Base-by-base conservation (phyloP, 1,140 invertebrate genomes). In the Lysiphlebus fabarum region DNA sequence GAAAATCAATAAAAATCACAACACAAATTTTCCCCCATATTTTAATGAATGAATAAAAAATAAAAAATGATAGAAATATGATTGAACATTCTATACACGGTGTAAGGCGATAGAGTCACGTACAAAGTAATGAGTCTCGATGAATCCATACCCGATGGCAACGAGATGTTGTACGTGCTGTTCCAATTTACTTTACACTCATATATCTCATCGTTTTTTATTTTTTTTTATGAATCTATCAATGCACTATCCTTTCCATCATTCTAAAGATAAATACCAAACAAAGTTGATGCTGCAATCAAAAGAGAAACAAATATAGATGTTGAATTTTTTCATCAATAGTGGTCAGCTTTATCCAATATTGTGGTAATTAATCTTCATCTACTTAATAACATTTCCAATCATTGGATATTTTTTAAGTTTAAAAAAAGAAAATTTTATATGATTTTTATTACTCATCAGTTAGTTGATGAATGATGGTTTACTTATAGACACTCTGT, bases 341-440 rank as follows among this genome's bases (percentile, higher is more conserved):
- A 64, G 38, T 53, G 17, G 17, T 26, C 17, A 26, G 17, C 17
- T 4, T 26, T 47, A 72, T 72, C 68, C 70, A 71, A 75, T 75
- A 76, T 76, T 70, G 70, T 26, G 61, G 67, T 69, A 73, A 76
- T 76, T 76, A 76, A 76, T 74, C 73, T 76, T 70, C 73, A 76
- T 78, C 72, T 71, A 71, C 75, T 74, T 74, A 76, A 76, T 74
- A 76, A 77, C 70, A 71, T 73, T 70, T 75, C 73, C 70, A 77
- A 26, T 77, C 75, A 76, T 26, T 60, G 38, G 8, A 43, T 26
- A 37, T 40, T 44, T 54, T 42, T 33, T n/a, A n/a, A 7, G 34
- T 7, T 1, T 11, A 33, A 33, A 11, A n/a, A 33, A 33, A 49
- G 0, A 36, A 49, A 34, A 8, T 26, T 9, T 33, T 10, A 33